A percentile compares a stretch with the other conserved stretches of the same genome.
Conservation (phyloP, 2,113 vertebrate species). For the Lepus europaeus region DNA sequence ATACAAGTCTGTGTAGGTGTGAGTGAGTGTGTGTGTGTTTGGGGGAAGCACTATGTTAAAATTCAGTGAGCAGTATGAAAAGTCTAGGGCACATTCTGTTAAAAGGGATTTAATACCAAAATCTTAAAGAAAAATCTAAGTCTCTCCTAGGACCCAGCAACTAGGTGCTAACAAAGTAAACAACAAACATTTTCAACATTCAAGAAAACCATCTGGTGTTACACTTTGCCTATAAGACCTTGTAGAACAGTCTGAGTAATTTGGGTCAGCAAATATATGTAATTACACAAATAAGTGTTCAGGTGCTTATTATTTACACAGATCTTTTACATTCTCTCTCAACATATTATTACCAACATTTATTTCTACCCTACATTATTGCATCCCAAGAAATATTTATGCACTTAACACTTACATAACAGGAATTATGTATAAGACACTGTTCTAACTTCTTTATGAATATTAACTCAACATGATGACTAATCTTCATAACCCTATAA, state of each 20-base stretch:
- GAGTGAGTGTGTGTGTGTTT: not conserved
- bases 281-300: not conserved
- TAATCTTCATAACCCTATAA: conserved; percentile 56
- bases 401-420: not conserved
- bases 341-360: not conserved
- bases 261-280: not conserved
- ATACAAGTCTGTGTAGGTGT: accelerated
- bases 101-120: conserved; percentile 1
- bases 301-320: too few species aligned
- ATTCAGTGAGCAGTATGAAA: not conserved
- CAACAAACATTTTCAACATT: not conserved
- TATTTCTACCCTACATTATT: conserved; percentile 36
- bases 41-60: not conserved
- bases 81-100: not conserved
- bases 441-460: conserved; percentile 55
- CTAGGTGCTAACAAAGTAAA: not conserved
- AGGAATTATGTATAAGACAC: conserved; percentile 22
- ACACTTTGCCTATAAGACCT: not conserved
- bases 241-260: not conserved
- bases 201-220: not conserved
- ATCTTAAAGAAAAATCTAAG: conserved; percentile 36
- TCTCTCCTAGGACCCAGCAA: not conserved
- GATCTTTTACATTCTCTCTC: not conserved
- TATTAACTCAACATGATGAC: conserved; percentile 56
- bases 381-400: conserved; percentile 53